Base-by-base conservation (phyloP, 2,113 vertebrate species). In the Oostethus manadensis region DNA sequence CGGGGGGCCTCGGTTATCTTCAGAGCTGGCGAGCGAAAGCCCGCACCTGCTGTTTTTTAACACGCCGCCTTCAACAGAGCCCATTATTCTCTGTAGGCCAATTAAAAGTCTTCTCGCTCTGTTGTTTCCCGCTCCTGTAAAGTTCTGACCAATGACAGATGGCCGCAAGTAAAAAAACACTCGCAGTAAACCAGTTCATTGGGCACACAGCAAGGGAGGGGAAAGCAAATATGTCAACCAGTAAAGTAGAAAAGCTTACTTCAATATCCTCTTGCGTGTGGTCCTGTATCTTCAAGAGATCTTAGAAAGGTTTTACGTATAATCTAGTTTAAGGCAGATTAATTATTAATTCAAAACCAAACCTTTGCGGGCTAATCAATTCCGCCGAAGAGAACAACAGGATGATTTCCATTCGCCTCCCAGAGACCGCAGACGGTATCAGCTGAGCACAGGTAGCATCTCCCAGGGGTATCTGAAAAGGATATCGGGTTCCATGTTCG, bases 91-190 rank as follows among this genome's bases (percentile, higher is more conserved):
- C 85, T 46, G 58, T 46, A 77, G 85, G 68, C 81, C 80, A 87
- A 87, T 86, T 85, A 83, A 67, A 83, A 62, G 70, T 40, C 58
- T 73, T 23, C 57, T 50, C 20, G 67, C 63, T 64, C 67, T 77
- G 65, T 66, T 67, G 71, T 85, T 80, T 78, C 73, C 68, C 62
- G 60, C 14, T 72, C 77, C 55, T 23, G 80, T 56, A 72, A 48
- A 82, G 76, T 76, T 82, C 73, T 73, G 68, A 80, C 80, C 75
- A 80, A 82, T 82, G 77, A 75, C 82, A 84, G 83, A 87, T 85
- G 82, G 79, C 42, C 44, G 59, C 57, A 64, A 21, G 42, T 59
- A 64, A 51, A 60, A n/a, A 60, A 73, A 56, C 72, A 45, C 62
- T 73, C 8, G 51, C 10, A 46, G 45, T 20, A 11, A 33, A 42